phyloP scores from a whole-genome alignment of 2,888 invertebrate species.

The Lasioglossum pauxillum region DNA sequence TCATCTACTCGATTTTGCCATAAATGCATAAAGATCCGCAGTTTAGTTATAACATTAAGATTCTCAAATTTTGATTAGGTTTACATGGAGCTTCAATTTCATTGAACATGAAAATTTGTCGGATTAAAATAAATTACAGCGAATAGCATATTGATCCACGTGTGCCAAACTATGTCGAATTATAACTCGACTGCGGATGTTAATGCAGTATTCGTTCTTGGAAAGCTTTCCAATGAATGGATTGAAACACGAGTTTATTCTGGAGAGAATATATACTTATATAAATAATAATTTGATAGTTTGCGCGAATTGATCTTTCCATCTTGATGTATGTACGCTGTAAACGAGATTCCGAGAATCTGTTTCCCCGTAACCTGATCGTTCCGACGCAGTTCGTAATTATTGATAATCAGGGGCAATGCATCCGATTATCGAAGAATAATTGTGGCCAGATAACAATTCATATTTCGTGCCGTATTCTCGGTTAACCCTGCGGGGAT shows the following conservation, averaged over 20 bases:
- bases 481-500: not conserved
- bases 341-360: not conserved
- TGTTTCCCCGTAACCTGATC: not conserved
- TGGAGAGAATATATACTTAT: not conserved
- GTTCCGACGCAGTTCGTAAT: not conserved
- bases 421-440: not conserved
- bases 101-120: not conserved
- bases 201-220: slow-evolving; percentile 1
- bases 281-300: not conserved
- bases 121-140: not conserved
- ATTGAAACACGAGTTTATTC: not conserved
- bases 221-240: not conserved
- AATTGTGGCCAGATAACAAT: not conserved
- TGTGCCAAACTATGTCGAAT: not conserved
- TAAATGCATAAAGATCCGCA: too few species aligned
- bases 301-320: not conserved
- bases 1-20: too few species aligned
- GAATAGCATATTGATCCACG: not conserved
- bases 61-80: not conserved
- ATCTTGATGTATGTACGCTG: not conserved
- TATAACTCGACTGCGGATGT: slow-evolving; percentile 4
- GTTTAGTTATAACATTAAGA: not conserved
- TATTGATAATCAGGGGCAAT: not conserved
- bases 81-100: not conserved
- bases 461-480: not conserved